A percentile compares a stretch with the other conserved stretches of the same genome.
Conservation (phyloP, 2,797 vertebrate species). For the Heterohyrax brucei region DNA sequence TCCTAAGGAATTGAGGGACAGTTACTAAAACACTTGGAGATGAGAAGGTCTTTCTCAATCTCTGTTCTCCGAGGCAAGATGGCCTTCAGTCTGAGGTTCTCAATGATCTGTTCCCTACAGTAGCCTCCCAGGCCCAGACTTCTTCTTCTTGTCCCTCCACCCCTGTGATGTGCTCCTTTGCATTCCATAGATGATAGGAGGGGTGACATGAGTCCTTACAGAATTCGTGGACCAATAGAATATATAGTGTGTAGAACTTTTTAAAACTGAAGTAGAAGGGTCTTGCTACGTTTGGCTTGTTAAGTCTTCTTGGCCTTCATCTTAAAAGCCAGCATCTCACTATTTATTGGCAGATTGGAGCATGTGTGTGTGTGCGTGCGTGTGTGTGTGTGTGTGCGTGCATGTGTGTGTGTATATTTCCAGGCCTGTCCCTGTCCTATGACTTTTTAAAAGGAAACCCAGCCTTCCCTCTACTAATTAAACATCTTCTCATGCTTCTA, state of each 20-base stretch:
- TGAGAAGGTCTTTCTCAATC: slow-evolving; percentile 32
- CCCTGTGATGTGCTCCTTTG: slow-evolving; percentile 71
- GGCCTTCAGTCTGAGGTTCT: slow-evolving; percentile 55
- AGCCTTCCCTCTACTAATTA: slow-evolving; percentile 83
- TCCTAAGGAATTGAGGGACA: slow-evolving; percentile 23
- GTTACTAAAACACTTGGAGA: not conserved
- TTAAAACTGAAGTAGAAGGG: slow-evolving; percentile 85
- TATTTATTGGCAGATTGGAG: slow-evolving; percentile 90
- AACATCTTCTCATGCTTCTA: slow-evolving; percentile 85
- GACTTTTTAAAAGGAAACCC: slow-evolving; percentile 71
- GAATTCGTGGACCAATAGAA: slow-evolving; percentile 86
- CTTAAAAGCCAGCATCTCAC: slow-evolving; percentile 89
- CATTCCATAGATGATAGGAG: slow-evolving; percentile 49
- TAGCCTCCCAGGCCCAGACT: slow-evolving; percentile 24
- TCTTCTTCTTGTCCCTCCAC: slow-evolving; percentile 65
- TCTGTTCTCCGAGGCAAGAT: slow-evolving; percentile 61
- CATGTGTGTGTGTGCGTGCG: not conserved
- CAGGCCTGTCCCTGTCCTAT: slow-evolving; percentile 15
- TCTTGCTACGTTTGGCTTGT: slow-evolving; percentile 89
- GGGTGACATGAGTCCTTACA: slow-evolving; percentile 83
- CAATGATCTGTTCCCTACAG: slow-evolving; percentile 51
- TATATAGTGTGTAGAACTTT: slow-evolving; percentile 83
- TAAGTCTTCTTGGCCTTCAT: slow-evolving; percentile 88
- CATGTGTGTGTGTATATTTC: not conserved
- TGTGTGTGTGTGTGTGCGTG: not conserved